Evolutionary conservation across 2,797 vertebrate genomes (phyloP).

Genomic region (Argyrosomus regius): DNA sequence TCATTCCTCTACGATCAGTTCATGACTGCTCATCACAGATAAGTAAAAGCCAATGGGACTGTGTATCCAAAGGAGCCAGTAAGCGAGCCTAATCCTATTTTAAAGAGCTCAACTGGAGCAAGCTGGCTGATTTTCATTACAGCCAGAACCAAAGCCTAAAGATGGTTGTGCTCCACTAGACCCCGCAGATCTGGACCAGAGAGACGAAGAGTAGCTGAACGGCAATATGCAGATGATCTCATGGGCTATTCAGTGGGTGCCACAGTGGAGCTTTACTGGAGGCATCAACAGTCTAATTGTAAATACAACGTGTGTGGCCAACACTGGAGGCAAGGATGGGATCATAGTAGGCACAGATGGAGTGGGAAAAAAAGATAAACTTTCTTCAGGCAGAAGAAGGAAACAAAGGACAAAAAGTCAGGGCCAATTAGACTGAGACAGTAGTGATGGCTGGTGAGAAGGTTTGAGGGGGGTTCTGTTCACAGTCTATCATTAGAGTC

Average conservation of each 20-base stretch:
- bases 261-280: conserved; percentile 73
- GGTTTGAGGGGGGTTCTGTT: conserved; percentile 26
- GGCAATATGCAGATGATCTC: conserved; percentile 68
- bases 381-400: conserved; percentile 50
- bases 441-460: conserved; percentile 11
- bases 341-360: conserved; percentile 65
- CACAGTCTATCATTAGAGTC: conserved; percentile 3
- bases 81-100: conserved; percentile 85
- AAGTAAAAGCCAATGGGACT: conserved; percentile 81
- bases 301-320: conserved; percentile 84
- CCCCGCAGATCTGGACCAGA: conserved; percentile 75
- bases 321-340: conserved; percentile 67
- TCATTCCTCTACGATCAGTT: conserved; percentile 78
- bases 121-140: conserved; percentile 77
- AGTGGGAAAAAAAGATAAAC: conserved; percentile 49
- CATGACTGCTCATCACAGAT: conserved; percentile 84
- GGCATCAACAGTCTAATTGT: conserved; percentile 82
- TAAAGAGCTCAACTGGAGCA: conserved; percentile 79
- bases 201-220: conserved; percentile 61
- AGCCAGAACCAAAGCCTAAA: conserved; percentile 78
- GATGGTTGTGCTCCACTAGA: conserved; percentile 74
- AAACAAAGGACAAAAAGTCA: conserved; percentile 60
- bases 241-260: conserved; percentile 52
- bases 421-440: conserved; percentile 56
- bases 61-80: conserved; percentile 79